A percentile compares a stretch with the other conserved stretches of the same genome.
These are phyloP conservation scores for Chloebia gouldiae DNA, from an alignment of 2,113 vertebrate genomes.

Conservation along the genomic window DNA sequence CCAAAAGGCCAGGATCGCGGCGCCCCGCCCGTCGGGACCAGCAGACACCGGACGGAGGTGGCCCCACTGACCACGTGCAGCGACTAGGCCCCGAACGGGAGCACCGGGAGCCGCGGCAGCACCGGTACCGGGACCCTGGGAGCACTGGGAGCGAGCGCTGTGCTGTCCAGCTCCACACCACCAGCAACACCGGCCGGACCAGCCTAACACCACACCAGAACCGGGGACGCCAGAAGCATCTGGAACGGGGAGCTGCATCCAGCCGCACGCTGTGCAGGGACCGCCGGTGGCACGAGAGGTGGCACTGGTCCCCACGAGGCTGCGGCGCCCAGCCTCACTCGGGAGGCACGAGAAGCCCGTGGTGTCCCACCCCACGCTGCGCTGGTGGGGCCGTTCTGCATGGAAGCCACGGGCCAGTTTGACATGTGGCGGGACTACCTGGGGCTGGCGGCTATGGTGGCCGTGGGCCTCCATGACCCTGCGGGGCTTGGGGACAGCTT, in stretches of 20 bases:
- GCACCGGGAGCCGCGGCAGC: accelerated
- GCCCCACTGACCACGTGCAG: not conserved
- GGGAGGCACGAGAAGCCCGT: accelerated
- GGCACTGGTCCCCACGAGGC: accelerated
- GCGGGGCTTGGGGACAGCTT: accelerated
- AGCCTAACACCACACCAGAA: accelerated
- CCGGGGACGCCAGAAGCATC: accelerated
- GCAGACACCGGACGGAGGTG: too few species aligned
- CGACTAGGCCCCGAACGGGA: accelerated
- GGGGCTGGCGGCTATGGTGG: not conserved
- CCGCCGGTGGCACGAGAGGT: too few species aligned
- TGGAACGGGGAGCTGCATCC: accelerated
- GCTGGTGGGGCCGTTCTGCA: too few species aligned
- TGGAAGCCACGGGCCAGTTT: not conserved
- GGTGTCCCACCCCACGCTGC: accelerated
- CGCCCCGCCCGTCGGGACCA: not conserved
- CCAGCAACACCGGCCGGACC: not conserved
- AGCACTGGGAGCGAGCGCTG: too few species aligned
- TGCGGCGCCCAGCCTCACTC: accelerated
- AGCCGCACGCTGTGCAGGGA: accelerated
- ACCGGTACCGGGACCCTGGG: not conserved
- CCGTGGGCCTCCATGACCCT: accelerated
- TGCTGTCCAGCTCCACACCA: not conserved
- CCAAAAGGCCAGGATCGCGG: too few species aligned
- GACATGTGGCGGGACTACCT: not conserved